A percentile compares a stretch with the other conserved stretches of the same genome.
Conservation (phyloP, 1,140 invertebrate genomes). For the Heliconius congener region DNA sequence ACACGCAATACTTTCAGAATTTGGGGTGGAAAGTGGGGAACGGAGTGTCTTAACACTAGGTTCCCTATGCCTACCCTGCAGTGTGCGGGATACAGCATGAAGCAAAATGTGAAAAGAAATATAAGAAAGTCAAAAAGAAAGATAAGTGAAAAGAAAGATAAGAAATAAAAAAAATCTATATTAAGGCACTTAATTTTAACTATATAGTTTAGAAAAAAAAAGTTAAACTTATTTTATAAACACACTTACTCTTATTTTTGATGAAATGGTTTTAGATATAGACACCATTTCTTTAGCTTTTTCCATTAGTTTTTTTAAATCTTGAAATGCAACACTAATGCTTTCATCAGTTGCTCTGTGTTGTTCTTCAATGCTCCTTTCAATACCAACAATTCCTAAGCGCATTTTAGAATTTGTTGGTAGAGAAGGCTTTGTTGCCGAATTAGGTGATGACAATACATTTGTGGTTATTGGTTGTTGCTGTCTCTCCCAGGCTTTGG, state of each 20-base stretch:
- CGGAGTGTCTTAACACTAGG: too few species aligned
- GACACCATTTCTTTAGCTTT: conserved; percentile 99
- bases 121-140: too few species aligned
- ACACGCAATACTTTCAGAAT: too few species aligned
- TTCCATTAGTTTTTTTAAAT: conserved; percentile 95
- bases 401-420: conserved; percentile 85
- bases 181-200: too few species aligned
- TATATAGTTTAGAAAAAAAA: too few species aligned
- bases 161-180: too few species aligned
- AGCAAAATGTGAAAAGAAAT: too few species aligned
- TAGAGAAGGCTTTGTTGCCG: conserved; percentile 52
- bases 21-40: too few species aligned
- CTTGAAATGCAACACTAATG: conserved; percentile 96
- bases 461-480: conserved; percentile 50
- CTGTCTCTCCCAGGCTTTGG: conserved; percentile 84
- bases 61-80: too few species aligned
- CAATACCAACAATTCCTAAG: conserved; percentile 97
- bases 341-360: conserved; percentile 94
- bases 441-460: conserved; percentile 30
- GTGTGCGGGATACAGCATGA: too few species aligned
- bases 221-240: too few species aligned
- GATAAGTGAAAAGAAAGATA: too few species aligned
- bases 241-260: conserved; percentile 90
- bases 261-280: conserved; percentile 95
- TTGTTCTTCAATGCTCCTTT: conserved; percentile 94